Evolutionary conservation across 2,113 vertebrate species (phyloP).

Genomic region (Phalacrocorax aristotelis): DNA sequence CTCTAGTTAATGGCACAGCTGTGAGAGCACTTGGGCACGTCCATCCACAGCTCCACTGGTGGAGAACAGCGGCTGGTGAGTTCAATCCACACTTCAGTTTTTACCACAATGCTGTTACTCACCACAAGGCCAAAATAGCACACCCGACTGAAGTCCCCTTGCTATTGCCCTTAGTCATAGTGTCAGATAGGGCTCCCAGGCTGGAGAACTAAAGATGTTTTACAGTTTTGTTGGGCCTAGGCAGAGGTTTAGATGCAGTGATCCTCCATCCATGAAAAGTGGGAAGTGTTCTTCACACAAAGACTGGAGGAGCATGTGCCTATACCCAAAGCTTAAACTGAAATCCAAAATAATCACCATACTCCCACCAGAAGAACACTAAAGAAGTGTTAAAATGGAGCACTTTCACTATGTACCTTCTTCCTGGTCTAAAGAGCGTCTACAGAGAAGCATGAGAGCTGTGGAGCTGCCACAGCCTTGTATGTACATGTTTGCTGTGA

Average conservation of each 20-base stretch:
- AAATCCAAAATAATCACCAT: neutral
- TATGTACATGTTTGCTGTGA: neutral
- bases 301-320: neutral
- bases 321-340: neutral
- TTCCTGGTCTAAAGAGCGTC: neutral
- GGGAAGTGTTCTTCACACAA: neutral
- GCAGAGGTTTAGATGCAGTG: neutral
- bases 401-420: neutral
- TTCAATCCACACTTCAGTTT: neutral
- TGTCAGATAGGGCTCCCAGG: neutral
- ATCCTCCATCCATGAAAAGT: neutral
- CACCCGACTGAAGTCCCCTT: accelerated
- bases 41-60: neutral
- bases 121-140: neutral
- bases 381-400: neutral
- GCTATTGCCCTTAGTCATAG: neutral
- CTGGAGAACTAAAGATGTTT: neutral
- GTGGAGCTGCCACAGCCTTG: neutral
- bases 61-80: neutral
- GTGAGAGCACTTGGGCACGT: neutral
- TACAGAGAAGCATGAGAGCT: neutral
- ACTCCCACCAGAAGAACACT: neutral
- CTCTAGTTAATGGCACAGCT: neutral
- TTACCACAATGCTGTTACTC: neutral
- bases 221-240: neutral